Conservation (phyloP, 2,797 vertebrate species). For the Tragopan temminckii region DNA sequence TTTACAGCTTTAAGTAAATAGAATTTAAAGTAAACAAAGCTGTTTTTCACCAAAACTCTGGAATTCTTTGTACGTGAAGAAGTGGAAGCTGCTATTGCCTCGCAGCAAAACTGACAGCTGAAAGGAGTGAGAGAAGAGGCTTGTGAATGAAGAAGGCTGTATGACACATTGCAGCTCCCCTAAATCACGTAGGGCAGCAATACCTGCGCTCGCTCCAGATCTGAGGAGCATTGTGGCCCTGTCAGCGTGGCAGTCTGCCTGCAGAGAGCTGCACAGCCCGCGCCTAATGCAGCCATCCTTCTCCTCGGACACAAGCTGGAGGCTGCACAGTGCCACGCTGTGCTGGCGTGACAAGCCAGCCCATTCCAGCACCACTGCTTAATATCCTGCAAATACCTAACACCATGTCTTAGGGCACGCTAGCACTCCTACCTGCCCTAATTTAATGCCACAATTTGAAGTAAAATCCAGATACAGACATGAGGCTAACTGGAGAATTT, state of each 20-base stretch:
- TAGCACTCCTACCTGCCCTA: not conserved
- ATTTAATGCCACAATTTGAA: not conserved
- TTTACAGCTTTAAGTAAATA: constrained; percentile 65
- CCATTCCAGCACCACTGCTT: not conserved
- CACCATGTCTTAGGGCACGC: not conserved
- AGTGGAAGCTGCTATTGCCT: constrained; percentile 44
- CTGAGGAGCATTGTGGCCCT: not conserved
- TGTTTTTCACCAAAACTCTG: constrained; percentile 66
- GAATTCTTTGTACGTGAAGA: constrained; percentile 52
- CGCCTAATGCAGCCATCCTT: not conserved
- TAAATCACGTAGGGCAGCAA: not conserved
- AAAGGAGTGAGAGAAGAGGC: not conserved
- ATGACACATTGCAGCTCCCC: not conserved
- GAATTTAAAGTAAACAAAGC: constrained; percentile 61
- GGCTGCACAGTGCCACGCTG: not conserved
- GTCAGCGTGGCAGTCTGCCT: not conserved
- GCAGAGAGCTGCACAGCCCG: not conserved
- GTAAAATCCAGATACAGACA: not conserved
- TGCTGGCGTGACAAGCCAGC: not conserved
- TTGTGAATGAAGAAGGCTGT: not conserved
- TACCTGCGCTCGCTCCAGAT: constrained; percentile 6
- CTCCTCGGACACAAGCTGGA: not conserved
- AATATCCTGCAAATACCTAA: not conserved
- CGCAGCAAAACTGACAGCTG: constrained; percentile 20
- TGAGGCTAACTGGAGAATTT: not conserved